A percentile compares a stretch with the other conserved stretches of the same genome.
phyloP scores from a whole-genome alignment of 2,888 invertebrate species.

The Eueremaeus valkanovi region DNA sequence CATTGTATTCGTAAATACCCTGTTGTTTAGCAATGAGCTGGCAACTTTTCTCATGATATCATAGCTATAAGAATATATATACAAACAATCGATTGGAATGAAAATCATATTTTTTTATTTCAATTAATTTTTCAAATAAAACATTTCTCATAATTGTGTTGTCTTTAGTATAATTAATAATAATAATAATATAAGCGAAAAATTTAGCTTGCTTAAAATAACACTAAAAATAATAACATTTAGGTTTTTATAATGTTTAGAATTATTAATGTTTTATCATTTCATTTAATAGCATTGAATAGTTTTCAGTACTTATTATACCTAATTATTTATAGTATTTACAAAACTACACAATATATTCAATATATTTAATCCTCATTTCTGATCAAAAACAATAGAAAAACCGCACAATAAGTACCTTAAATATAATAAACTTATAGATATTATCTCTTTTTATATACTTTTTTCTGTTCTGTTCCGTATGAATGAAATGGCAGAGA shows the following conservation, averaged over 20 bases:
- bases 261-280: background rate
- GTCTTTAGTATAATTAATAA: background rate
- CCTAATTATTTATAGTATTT: conserved; percentile 19
- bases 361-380: background rate
- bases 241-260: too few relatives aligned
- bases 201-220: background rate
- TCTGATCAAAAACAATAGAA: background rate
- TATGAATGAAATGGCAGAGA: background rate
- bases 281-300: background rate
- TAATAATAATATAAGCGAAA: too few relatives aligned
- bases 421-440: conserved; percentile 17
- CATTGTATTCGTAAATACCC: too few relatives aligned
- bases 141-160: background rate
- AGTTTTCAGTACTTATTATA: background rate
- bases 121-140: background rate
- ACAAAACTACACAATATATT: conserved; percentile 5
- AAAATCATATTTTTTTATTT: background rate
- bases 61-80: too few relatives aligned
- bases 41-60: too few relatives aligned
- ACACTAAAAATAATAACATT: background rate
- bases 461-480: background rate
- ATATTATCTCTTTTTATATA: background rate
- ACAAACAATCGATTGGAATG: background rate
- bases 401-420: conserved; percentile 31
- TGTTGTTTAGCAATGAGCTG: too few relatives aligned